Conservation (phyloP, 2,113 vertebrate species). For the Danionella cerebrum region DNA sequence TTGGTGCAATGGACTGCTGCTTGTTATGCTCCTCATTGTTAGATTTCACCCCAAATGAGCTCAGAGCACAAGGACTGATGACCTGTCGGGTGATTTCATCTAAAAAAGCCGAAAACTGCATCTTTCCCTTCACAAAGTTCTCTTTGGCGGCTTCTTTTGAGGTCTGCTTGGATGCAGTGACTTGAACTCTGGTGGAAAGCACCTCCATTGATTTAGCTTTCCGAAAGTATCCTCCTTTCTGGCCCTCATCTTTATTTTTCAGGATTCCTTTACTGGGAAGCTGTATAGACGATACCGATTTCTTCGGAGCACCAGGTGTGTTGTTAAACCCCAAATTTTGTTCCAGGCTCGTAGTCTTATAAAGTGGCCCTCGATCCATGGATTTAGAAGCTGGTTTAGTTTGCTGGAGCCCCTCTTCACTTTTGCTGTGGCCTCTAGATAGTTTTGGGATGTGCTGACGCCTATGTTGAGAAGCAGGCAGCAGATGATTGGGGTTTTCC, state of each 20-base stretch:
- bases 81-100: conserved; percentile 73
- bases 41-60: conserved; percentile 48
- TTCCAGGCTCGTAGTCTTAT: conserved; percentile 60
- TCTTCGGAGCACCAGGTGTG: conserved; percentile 50
- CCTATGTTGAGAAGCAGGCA: background rate
- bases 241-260: conserved; percentile 55
- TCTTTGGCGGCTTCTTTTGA: conserved; percentile 32
- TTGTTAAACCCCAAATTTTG: conserved; percentile 52
- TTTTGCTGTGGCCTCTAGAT: conserved; percentile 57
- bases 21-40: conserved; percentile 20
- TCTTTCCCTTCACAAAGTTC: conserved; percentile 59
- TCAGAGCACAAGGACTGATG: conserved; percentile 65
- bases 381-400: conserved; percentile 2
- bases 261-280: conserved; percentile 65
- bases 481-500: background rate
- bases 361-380: conserved; percentile 42
- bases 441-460: conserved; percentile 33
- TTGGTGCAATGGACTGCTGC: conserved; percentile 15
- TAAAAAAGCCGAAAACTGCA: conserved; percentile 73
- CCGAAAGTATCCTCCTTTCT: conserved; percentile 46
- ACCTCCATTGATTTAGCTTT: conserved; percentile 72
- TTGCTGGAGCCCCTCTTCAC: conserved; percentile 53
- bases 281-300: conserved; percentile 52
- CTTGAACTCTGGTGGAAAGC: conserved; percentile 51
- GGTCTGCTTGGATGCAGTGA: conserved; percentile 27